Base-by-base conservation (phyloP, 2,888 invertebrate species). In the Rhamphomyia laevipes region DNA sequence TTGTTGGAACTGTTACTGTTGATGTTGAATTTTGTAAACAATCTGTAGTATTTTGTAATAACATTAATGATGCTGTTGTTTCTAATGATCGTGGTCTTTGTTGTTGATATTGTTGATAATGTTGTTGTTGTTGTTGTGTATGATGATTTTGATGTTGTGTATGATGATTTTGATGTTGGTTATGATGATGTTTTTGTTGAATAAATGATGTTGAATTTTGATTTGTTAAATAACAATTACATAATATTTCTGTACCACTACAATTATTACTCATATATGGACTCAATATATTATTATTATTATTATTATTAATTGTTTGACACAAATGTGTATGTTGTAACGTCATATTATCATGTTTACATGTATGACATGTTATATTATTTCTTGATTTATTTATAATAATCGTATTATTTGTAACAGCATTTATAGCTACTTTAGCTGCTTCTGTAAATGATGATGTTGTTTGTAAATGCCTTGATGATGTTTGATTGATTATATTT, bases 311-410 rank as follows among this genome's bases (percentile, higher is more conserved):
- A 51, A 79, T 77, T 4, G 78, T 77, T 37, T 84, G 75, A 61
- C 85, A 86, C 43, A 78, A 73, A 55, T 75, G 77, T 49, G 83
- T 81, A 64, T 86, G 86, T 57, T 81, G 77, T 54, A 80, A 81
- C 33, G 76, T 75, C 54, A 57, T 58, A 37, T 82, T 71, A 56
- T 79, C 74, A 57, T 80, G 79, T 60, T 79, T 79, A 68, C 85
- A 86, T 40, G 81, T 81, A 10, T 78, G 76, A 66, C 85, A 85
- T 46, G 55, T 76, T 57, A 69, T 52, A 56, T 3, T 47, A 4
- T 17, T 50, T 30, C 43, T 49, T 43, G 11, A 15, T 46, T 38
- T 13, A 46, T 46, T 23, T 53, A 43, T 37, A 52, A 45, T 51
- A 53, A 52, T 27, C 50, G 53, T 45, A 53, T 49, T 10, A 27